Percentiles rank a stretch among this genome's conserved stretches.
Evolutionary conservation across 2,797 vertebrate species (phyloP).

Genomic region (Valencia hispanica): DNA sequence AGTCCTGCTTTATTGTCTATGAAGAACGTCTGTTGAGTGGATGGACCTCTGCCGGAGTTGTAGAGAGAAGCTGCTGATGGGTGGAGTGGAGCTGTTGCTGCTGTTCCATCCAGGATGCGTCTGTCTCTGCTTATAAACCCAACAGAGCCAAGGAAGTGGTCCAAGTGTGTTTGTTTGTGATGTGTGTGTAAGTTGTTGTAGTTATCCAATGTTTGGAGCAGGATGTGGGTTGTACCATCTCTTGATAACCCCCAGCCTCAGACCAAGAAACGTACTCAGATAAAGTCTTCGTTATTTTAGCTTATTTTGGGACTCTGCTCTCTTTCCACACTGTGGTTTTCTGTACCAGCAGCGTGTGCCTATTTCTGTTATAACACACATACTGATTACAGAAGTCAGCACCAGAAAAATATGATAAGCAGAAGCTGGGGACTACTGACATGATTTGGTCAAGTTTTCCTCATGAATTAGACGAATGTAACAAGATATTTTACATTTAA

Average conservation of each 20-base stretch:
- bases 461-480: background rate
- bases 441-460: background rate
- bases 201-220: conserved; percentile 55
- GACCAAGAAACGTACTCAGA: conserved; percentile 17
- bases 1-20: background rate
- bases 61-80: conserved; percentile 39
- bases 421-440: background rate
- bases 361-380: background rate
- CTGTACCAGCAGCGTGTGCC: background rate
- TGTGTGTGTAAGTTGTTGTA: conserved; percentile 32
- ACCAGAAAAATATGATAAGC: background rate
- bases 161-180: conserved; percentile 23
- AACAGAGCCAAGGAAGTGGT: conserved; percentile 32
- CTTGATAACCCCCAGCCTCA: conserved; percentile 43
- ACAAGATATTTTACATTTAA: background rate
- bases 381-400: background rate
- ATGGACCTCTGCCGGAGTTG: conserved; percentile 32
- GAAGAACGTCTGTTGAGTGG: background rate
- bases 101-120: conserved; percentile 35
- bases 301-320: background rate
- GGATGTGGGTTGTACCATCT: conserved; percentile 73
- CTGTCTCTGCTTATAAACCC: conserved; percentile 65
- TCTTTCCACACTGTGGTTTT: background rate
- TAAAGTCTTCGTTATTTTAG: conserved; percentile 8
- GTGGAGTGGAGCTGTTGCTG: conserved; percentile 45